Evolutionary conservation across 2,888 invertebrate species (phyloP).

Genomic region (Lasius platythorax): DNA sequence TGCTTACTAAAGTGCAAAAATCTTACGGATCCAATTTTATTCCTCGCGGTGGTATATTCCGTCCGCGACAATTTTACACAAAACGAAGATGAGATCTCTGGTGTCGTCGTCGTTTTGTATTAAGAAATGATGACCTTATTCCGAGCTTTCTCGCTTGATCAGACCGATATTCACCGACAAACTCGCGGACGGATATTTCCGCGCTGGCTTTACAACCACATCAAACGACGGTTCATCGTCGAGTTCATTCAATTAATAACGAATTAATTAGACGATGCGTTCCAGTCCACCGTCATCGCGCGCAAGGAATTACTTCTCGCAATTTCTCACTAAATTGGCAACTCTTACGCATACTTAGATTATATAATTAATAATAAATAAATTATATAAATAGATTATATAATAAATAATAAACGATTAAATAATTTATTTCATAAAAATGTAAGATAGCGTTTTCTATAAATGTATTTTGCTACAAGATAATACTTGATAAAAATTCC

Average conservation of each 20-base stretch:
- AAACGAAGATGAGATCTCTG: background rate
- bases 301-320: constrained; percentile 38
- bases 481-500: background rate
- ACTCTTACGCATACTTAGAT: background rate
- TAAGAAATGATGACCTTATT: constrained; percentile 12
- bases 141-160: background rate
- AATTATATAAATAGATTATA: no score
- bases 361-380: background rate
- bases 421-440: background rate
- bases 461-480: background rate
- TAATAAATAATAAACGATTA: no score
- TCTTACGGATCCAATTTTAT: constrained; percentile 14
- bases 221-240: constrained; percentile 55
- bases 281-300: constrained; percentile 25
- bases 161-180: constrained; percentile 5
- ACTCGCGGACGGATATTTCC: constrained; percentile 57
- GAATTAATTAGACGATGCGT: constrained; percentile 62
- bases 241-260: constrained; percentile 61
- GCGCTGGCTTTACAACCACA: constrained; percentile 18
- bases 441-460: background rate
- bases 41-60: background rate
- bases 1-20: background rate
- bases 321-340: constrained; percentile 24
- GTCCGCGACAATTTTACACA: background rate
- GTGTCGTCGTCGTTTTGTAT: background rate